Conservation (phyloP, 2,888 invertebrate species). For the Drosophila recens region DNA sequence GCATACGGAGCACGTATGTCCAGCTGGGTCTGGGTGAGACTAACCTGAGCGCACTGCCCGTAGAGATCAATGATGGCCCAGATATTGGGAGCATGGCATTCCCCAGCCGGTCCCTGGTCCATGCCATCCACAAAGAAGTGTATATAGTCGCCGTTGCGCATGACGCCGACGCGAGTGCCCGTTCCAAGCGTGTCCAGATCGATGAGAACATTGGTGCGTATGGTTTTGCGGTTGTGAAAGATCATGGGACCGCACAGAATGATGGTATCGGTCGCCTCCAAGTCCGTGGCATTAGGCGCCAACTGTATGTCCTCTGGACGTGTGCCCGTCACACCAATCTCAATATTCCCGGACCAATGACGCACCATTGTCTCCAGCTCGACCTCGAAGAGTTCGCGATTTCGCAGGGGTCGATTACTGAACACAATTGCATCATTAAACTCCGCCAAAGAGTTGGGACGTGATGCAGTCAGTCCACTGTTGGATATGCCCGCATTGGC, state of each 20-base stretch:
- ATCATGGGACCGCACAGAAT: constrained; percentile 96
- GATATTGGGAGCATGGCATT: constrained; percentile 91
- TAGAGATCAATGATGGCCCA: constrained; percentile 98
- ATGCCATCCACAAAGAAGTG: constrained; percentile 95
- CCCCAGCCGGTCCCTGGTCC: constrained; percentile 94
- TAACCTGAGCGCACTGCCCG: constrained; percentile 97
- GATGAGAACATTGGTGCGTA: constrained; percentile 93
- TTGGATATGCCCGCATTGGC: constrained; percentile 92
- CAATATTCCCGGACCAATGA: constrained; percentile 96
- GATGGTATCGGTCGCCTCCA: constrained; percentile 95
- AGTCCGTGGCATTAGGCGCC: constrained; percentile 95
- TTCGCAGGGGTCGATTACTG: constrained; percentile 93
- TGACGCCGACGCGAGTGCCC: constrained; percentile 93
- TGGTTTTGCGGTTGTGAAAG: constrained; percentile 94
- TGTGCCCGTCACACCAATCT: constrained; percentile 94
- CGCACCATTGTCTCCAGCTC: constrained; percentile 95
- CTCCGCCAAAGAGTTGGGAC: constrained; percentile 95
- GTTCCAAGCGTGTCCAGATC: constrained; percentile 93
- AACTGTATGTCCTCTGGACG: constrained; percentile 95
- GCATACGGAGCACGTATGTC: constrained; percentile 84
- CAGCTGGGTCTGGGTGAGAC: constrained; percentile 83
- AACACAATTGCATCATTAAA: constrained; percentile 98
- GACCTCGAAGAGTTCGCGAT: constrained; percentile 97
- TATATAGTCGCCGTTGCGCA: constrained; percentile 93
- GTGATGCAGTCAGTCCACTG: constrained; percentile 93